Evolutionary conservation across 2,113 vertebrate genomes (phyloP), one percentile per base, ranked within the genome.

Genomic region (Chionomys nivalis): DNA sequence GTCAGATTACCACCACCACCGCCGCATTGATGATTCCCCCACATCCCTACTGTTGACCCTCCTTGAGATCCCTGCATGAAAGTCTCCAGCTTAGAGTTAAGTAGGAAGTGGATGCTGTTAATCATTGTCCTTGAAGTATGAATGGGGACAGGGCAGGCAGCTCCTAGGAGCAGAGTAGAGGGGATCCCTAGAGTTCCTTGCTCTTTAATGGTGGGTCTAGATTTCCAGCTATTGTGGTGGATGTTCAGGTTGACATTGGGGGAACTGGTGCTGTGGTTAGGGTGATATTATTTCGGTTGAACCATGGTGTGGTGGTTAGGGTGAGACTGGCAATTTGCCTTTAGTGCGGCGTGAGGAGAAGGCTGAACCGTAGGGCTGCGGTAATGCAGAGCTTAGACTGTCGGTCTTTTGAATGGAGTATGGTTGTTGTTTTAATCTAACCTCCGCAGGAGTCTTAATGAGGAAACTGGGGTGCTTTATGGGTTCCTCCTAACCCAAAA

Each of bases 311-410:
- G 19, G 88, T 76, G 76, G 90, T 88, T 85, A 55, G 44, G 24
- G 28, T 19, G 8, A 65, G 55, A 63, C n/a, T 75, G 75, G 49
- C 52, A 79, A n/a, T 31, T 6, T 21, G 31, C 36, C 52, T 68
- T 94, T 16, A 28, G 77, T 91, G 73, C 91, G 93, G 78, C 33
- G 1, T 92, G n/a, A 66, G 89, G n/a, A 61, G 93, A 78, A 52
- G 85, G 88, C 87, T 89, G 55, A 94, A 31, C 61, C 39, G 52
- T 44, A 33, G 49, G 31, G 3, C 33, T 97, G 96, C 86, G 94
- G 26, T 52, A 39, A 63, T 70, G 63, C 12, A 49, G 73, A 49
- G 70, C 49, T 88, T 63, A 68, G 63, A 76, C 42, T 52, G 58
- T 92, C 90, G 49, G 31, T 26, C 44, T 93, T 96, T 61, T 33